phyloP scores from a whole-genome alignment of 2,113 vertebrate genomes.

The Neomonachus schauinslandi region DNA sequence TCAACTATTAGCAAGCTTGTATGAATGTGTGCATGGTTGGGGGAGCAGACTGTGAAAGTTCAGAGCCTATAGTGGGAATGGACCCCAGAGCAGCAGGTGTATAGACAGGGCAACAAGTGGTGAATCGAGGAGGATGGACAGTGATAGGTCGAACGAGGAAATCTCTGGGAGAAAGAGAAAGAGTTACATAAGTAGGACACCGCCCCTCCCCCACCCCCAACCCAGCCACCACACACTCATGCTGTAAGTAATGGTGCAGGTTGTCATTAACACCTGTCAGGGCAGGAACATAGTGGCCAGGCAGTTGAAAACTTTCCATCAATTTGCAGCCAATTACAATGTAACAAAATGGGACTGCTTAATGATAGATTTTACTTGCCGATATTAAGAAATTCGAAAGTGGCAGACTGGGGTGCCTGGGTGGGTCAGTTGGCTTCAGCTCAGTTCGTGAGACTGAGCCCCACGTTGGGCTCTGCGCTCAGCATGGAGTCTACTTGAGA shows the following conservation, averaged over 20 bases:
- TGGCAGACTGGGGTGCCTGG: not conserved
- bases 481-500: not conserved
- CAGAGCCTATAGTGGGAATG: not conserved
- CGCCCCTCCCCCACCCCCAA: not conserved
- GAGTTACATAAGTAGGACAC: rapidly evolving
- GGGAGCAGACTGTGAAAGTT: not conserved
- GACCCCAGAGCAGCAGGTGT: not conserved
- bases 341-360: not conserved
- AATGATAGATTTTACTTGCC: not conserved
- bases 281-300: not conserved
- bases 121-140: not conserved
- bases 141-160: not conserved
- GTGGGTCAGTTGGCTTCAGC: not conserved
- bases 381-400: not conserved
- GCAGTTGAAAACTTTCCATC: not conserved
- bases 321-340: not conserved
- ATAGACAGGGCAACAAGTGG: not conserved
- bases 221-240: no score
- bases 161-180: not conserved
- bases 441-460: not conserved
- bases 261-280: no score
- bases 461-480: not conserved
- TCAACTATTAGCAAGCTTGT: not conserved
- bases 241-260: no score
- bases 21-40: not conserved